Base-by-base conservation (phyloP, 2,888 invertebrate genomes). In the Cryptophagus acutangulus region DNA sequence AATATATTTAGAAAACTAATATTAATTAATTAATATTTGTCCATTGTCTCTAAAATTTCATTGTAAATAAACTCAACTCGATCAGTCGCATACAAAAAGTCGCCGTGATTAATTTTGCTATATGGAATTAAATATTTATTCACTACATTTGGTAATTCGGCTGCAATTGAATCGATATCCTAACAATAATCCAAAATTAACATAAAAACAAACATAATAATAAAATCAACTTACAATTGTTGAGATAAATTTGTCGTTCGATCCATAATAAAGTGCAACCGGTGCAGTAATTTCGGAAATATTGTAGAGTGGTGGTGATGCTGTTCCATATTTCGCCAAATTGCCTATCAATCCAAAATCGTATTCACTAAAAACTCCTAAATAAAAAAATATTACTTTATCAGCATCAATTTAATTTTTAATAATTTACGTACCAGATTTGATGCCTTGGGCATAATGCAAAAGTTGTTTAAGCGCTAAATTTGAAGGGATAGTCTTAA, bases 381-480 rank as follows among this genome's bases (percentile, higher is more conserved):
- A 33, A 46, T 41, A 15, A 33, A 2, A 9, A 12, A 16, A 41
- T 8, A 1, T 10, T 15, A 15, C 24, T 20, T 29, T 12, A 10
- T 29, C 9, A 8, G 30, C 6, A 29, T 10, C 10, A 8, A 12
- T 6, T 6, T 10, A n/a, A 20, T 8, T 8, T 20, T 8, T 8
- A 8, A 8, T 20, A 20, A 8, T 20, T 20, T 8, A 10, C 17
- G 13, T 49, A 53, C 56, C 54, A 20, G 71, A 71, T n/a, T 62
- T 54, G 13, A 78, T 74, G 3, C 76, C 70, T 66, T 87, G 87
- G 0, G 73, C 79, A 58, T 76, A 87, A 63, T 88, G 87, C 4
- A 78, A 70, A 9, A 86, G 65, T 61, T 86, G 84, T 53, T 28
- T 40, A 17, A 18, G 24, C 10, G 40, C 28, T 2, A 35, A 34